These are phyloP conservation scores for Antrozous pallidus DNA, from an alignment of 2,797 vertebrate genomes.

Conservation along the genomic window DNA sequence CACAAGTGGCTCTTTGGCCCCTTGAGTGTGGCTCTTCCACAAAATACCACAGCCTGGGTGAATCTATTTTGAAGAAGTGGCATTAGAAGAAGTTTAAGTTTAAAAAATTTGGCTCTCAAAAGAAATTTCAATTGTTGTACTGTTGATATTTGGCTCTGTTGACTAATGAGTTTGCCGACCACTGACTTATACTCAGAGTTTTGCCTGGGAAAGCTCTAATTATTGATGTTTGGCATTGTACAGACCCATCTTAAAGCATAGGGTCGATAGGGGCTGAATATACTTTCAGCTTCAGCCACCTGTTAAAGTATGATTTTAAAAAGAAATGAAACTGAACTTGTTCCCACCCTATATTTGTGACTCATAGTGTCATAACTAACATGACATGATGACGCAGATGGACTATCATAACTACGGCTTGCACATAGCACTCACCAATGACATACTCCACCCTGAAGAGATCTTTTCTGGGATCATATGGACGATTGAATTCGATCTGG, in stretches of 20 bases:
- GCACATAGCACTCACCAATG: conserved; percentile 87
- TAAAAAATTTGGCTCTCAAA: no score
- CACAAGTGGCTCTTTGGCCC: no score
- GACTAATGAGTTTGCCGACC: no score
- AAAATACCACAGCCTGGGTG: no score
- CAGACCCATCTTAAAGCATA: neutral
- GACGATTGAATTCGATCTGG: conserved; percentile 88
- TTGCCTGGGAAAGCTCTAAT: neutral
- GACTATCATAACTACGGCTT: neutral
- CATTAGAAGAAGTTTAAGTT: no score
- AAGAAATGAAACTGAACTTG: neutral
- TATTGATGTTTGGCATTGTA: neutral
- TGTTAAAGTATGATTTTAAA: neutral
- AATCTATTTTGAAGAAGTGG: no score
- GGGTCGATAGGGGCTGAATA: neutral
- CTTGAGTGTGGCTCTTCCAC: no score
- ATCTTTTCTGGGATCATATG: conserved; percentile 87
- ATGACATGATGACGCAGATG: neutral
- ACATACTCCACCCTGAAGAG: conserved; percentile 91
- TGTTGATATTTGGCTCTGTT: no score
- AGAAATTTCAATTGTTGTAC: no score
- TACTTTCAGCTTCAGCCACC: neutral
- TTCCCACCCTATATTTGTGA: neutral
- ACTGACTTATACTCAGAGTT: neutral
- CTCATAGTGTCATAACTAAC: neutral